phyloP scores from a whole-genome alignment of 2,113 vertebrate species.

The Glareola pratincola region DNA sequence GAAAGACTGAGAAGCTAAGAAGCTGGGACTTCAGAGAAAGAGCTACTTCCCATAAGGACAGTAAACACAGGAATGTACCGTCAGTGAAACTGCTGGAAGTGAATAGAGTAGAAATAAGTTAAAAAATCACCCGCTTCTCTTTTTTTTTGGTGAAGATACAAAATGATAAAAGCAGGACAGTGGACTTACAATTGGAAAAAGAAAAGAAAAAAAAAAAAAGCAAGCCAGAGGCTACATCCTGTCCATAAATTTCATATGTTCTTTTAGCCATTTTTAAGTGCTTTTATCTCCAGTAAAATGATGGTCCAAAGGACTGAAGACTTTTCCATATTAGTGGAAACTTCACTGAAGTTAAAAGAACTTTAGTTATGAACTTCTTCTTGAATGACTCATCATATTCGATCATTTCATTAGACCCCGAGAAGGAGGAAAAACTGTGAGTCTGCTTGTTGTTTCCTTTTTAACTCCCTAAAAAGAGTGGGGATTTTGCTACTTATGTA shows the following conservation, averaged over 20 bases:
- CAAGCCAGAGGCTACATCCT: neutral
- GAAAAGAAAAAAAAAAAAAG: neutral
- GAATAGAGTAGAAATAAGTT: neutral
- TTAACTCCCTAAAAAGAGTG: neutral
- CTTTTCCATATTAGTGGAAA: constrained; percentile 10
- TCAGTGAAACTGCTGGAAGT: neutral
- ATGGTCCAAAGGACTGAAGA: neutral
- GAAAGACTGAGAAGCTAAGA: neutral
- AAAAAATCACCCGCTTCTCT: neutral
- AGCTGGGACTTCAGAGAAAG: neutral
- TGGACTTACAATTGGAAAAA: neutral
- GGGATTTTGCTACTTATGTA: neutral
- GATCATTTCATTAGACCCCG: neutral
- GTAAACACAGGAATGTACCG: neutral
- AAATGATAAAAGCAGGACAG: neutral
- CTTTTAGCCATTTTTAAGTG: neutral
- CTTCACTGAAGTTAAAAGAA: neutral
- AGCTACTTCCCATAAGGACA: neutral
- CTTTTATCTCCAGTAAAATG: neutral
- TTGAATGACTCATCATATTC: neutral
- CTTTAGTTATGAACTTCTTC: neutral
- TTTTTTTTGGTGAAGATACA: neutral
- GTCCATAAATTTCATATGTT: neutral
- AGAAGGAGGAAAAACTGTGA: neutral
- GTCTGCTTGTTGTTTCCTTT: neutral